These are phyloP conservation scores for Tonatia bakeri DNA, from an alignment of 2,113 vertebrate species.

Conservation along the genomic window DNA sequence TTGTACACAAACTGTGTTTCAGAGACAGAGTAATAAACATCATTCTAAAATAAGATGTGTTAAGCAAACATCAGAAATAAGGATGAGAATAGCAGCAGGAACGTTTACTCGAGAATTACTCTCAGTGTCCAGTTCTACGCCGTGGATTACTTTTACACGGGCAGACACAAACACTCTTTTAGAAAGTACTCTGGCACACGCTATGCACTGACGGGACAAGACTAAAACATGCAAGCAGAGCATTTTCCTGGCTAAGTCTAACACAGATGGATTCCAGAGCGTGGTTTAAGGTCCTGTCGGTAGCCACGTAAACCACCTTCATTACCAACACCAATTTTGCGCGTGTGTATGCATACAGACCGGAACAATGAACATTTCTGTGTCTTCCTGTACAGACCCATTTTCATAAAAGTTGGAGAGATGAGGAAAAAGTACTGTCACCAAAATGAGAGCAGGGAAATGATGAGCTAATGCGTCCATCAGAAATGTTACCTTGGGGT, in stretches of 20 bases:
- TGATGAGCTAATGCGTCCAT: not conserved
- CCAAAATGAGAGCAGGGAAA: not conserved
- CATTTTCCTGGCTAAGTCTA: not conserved
- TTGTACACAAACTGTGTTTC: not conserved
- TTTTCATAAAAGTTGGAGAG: not conserved
- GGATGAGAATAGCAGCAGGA: not conserved
- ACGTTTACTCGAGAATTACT: not conserved
- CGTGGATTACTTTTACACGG: not conserved
- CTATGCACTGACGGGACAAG: not conserved
- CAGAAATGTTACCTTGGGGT: constrained; percentile 79
- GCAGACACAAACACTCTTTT: not conserved
- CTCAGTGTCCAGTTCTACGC: not conserved
- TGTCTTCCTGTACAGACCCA: not conserved
- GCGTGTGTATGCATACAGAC: not conserved
- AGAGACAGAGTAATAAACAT: not conserved
- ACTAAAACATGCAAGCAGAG: not conserved
- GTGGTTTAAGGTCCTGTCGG: not conserved
- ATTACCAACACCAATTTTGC: not conserved
- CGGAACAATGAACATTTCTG: not conserved
- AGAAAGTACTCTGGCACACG: not conserved
- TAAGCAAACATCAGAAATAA: not conserved
- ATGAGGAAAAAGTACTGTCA: not conserved
- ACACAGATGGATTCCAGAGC: not conserved
- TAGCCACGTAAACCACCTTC: not conserved
- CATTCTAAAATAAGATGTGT: not conserved